phyloP scores from a whole-genome alignment of 2,797 vertebrate genomes.

The Carapus acus region DNA sequence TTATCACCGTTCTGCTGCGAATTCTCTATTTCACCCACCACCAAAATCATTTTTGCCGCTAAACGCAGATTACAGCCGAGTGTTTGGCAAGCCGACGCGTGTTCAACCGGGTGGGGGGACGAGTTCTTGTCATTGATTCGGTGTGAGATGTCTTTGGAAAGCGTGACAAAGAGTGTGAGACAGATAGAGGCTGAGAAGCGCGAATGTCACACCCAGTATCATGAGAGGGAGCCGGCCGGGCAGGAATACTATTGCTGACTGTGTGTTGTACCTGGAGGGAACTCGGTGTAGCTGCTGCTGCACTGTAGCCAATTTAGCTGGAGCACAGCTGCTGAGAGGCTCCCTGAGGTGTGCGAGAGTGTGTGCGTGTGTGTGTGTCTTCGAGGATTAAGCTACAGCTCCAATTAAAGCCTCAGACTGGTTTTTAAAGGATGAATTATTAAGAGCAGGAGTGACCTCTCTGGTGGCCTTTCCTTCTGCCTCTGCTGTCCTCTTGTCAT shows the following conservation, averaged over 20 bases:
- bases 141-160: constrained; percentile 50
- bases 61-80: constrained; percentile 53
- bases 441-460: constrained; percentile 73
- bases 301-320: constrained; percentile 65
- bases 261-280: constrained; percentile 63
- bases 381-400: constrained; percentile 67
- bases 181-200: constrained; percentile 41
- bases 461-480: constrained; percentile 55
- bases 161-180: constrained; percentile 54
- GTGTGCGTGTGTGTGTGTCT: constrained; percentile 32
- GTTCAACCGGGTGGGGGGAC: constrained; percentile 37
- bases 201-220: constrained; percentile 57
- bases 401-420: constrained; percentile 71
- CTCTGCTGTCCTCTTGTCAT: constrained; percentile 24
- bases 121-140: constrained; percentile 55
- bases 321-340: constrained; percentile 69
- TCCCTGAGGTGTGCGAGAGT: constrained; percentile 57
- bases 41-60: constrained; percentile 27
- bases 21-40: constrained; percentile 19
- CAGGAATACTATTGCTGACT: constrained; percentile 51
- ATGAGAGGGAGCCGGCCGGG: constrained; percentile 49
- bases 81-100: not conserved
- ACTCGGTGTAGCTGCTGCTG: constrained; percentile 39
- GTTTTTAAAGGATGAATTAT: constrained; percentile 74
- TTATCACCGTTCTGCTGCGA: constrained; percentile 11